Percentiles rank a stretch among this genome's conserved stretches.
These are phyloP conservation scores for Lophochroa leadbeateri DNA, from an alignment of 2,113 vertebrate genomes.

Conservation along the genomic window DNA sequence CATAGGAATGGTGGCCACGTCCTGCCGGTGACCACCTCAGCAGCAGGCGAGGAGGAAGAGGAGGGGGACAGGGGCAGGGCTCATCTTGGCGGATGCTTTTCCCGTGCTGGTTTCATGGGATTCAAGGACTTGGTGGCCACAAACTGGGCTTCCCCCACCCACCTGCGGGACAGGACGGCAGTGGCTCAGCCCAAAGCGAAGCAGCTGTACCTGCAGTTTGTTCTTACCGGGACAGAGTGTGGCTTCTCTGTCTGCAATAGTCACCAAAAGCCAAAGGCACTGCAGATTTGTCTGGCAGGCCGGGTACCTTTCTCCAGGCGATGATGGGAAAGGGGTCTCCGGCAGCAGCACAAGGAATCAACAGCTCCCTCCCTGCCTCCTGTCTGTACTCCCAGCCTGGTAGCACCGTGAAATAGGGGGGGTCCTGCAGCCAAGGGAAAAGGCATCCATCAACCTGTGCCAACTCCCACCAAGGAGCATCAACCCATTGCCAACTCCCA, in stretches of 20 bases:
- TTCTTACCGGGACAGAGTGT: constrained; percentile 73
- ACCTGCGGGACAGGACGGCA: constrained; percentile 65
- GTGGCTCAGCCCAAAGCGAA: constrained; percentile 71
- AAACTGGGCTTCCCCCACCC: constrained; percentile 64
- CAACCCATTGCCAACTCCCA: no score
- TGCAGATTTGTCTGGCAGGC: constrained; percentile 75
- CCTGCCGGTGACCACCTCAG: background rate
- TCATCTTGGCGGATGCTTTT: constrained; percentile 22
- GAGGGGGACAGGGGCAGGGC: background rate
- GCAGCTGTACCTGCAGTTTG: constrained; percentile 72
- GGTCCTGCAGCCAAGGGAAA: constrained; percentile 80
- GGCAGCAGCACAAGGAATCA: constrained; percentile 96
- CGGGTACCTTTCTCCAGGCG: constrained; percentile 95
- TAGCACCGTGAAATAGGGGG: constrained; percentile 99
- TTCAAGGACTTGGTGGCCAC: background rate
- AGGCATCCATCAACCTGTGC: background rate
- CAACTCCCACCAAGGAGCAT: no score
- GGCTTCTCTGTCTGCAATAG: constrained; percentile 73
- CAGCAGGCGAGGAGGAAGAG: background rate
- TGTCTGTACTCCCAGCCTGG: constrained; percentile 99
- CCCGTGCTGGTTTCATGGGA: background rate
- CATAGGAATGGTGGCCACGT: background rate
- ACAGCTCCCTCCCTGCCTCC: constrained; percentile 96
- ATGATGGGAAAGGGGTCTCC: constrained; percentile 97
- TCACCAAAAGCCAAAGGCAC: constrained; percentile 76